Conservation (phyloP, 2,797 vertebrate species). For the Diplodus puntazzo region DNA sequence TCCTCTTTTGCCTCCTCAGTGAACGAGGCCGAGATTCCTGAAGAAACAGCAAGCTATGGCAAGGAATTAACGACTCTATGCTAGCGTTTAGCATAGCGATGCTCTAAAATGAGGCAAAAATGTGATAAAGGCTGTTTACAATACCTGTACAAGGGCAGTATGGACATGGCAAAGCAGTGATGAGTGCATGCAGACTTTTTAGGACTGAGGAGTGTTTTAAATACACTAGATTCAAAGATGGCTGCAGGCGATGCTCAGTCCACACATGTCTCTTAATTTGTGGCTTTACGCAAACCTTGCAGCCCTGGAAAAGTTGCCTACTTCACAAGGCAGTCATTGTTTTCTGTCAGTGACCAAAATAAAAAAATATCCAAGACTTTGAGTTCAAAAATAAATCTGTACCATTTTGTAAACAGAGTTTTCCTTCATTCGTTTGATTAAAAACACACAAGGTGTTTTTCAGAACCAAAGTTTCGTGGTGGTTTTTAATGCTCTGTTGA, state of each 20-base stretch:
- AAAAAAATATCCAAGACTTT: conserved; percentile 29
- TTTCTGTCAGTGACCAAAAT: conserved; percentile 17
- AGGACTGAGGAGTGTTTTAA: conserved; percentile 63
- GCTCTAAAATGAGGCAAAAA: conserved; percentile 8
- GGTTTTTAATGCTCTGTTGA: conserved; percentile 2
- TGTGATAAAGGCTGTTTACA: not conserved
- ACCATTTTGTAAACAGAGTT: conserved; percentile 64
- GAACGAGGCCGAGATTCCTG: conserved; percentile 20
- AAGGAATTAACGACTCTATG: not conserved
- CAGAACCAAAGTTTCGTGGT: conserved; percentile 13
- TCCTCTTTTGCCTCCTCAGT: conserved; percentile 15
- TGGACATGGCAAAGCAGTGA: conserved; percentile 34
- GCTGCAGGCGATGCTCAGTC: conserved; percentile 52
- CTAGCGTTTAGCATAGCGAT: conserved; percentile 4
- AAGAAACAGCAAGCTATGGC: conserved; percentile 43
- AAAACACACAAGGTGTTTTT: conserved; percentile 15
- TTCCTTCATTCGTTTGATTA: conserved; percentile 53
- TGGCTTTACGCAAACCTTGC: conserved; percentile 26
- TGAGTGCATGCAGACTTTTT: conserved; percentile 5
- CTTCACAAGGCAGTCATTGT: conserved; percentile 43
- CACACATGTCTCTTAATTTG: conserved; percentile 36
- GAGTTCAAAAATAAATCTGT: conserved; percentile 55
- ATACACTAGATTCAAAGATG: conserved; percentile 22
- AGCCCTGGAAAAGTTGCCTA: conserved; percentile 28
- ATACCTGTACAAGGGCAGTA: conserved; percentile 13